A percentile compares a stretch with the other conserved stretches of the same genome.
Evolutionary conservation across 2,797 vertebrate genomes (phyloP).

Genomic region (Poecilia wingei): DNA sequence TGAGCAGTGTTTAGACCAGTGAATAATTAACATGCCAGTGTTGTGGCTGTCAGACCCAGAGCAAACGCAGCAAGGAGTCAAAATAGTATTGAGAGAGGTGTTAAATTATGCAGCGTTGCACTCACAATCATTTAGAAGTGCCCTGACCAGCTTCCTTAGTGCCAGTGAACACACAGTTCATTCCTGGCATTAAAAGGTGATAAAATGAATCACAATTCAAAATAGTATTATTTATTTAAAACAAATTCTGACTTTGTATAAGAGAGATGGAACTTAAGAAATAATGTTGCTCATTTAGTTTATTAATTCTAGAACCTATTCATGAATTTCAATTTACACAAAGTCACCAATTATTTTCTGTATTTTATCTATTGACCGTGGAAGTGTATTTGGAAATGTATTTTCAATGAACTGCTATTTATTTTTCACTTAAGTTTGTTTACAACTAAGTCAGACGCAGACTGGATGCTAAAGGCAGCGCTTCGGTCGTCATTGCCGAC

Average conservation of each 20-base stretch:
- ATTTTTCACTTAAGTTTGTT: not conserved
- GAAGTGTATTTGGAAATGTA: not conserved
- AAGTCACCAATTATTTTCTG: not conserved
- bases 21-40: conserved; percentile 74
- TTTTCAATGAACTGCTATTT: not conserved
- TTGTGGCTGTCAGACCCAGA: conserved; percentile 60
- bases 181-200: not conserved
- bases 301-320: not conserved
- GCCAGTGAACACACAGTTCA: conserved; percentile 26
- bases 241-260: not conserved
- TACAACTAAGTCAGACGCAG: too few species aligned
- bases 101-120: conserved; percentile 74
- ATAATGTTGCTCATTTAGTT: too few species aligned
- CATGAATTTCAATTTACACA: not conserved
- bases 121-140: conserved; percentile 55
- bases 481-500: too few species aligned
- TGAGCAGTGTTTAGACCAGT: conserved; percentile 64
- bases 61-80: conserved; percentile 61
- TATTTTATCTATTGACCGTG: not conserved
- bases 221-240: not conserved
- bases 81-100: conserved; percentile 73
- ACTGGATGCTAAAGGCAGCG: too few species aligned
- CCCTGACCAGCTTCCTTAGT: conserved; percentile 46
- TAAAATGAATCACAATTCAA: not conserved
- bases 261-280: not conserved